Percentiles rank a stretch among this genome's conserved stretches.
Evolutionary conservation across 2,888 invertebrate genomes (phyloP).

Genomic region (Baccha elongata): DNA sequence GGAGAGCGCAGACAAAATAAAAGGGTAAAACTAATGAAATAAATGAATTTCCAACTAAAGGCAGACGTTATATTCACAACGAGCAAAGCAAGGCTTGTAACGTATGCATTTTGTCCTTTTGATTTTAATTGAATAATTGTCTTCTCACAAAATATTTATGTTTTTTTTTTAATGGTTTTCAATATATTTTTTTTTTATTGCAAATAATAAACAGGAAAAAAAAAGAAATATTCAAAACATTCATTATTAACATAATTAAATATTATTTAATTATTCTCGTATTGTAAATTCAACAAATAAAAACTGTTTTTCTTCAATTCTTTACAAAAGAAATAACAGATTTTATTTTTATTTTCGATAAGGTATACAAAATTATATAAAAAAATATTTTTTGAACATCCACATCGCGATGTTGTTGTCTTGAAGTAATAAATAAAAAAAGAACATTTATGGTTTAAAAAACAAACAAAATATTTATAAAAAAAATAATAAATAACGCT

Average conservation of each 20-base stretch:
- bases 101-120: too few relatives aligned
- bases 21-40: conserved; percentile 18
- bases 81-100: too few relatives aligned
- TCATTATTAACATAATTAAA: conserved; percentile 8
- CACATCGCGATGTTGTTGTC: conserved; percentile 58
- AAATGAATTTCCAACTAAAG: not conserved
- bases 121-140: too few relatives aligned
- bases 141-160: too few relatives aligned
- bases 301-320: conserved; percentile 43
- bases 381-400: conserved; percentile 65
- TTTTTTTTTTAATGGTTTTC: too few relatives aligned
- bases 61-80: too few relatives aligned
- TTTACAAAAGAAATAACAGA: conserved; percentile 71
- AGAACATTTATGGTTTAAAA: conserved; percentile 54
- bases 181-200: conserved; percentile 73
- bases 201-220: conserved; percentile 54
- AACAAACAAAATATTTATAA: conserved; percentile 65
- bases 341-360: conserved; percentile 51
- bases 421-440: conserved; percentile 43
- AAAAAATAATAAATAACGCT: conserved; percentile 72
- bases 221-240: conserved; percentile 47
- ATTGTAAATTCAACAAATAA: conserved; percentile 28
- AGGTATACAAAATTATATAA: conserved; percentile 55
- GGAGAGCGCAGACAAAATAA: not conserved
- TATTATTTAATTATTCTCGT: not conserved